Conservation (phyloP, 92 coral and sea anemone species). For the Paragorgia papillata region DNA sequence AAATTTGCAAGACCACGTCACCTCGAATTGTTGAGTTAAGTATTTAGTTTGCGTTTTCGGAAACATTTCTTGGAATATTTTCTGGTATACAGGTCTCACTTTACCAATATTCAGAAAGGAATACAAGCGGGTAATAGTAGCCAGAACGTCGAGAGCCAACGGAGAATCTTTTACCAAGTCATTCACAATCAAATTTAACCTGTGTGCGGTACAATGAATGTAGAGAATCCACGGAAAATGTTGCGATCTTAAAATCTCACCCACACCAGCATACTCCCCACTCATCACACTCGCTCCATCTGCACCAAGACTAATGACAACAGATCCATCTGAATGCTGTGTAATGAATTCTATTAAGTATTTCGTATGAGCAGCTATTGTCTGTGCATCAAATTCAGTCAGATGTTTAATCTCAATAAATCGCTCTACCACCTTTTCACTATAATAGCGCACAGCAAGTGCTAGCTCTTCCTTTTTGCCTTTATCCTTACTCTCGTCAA, state of each 20-base stretch:
- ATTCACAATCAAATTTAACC: conserved; percentile 28
- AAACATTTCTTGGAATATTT: neutral
- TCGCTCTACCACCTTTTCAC: conserved; percentile 9
- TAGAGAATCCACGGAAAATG: conserved; percentile 16
- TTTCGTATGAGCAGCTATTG: conserved; percentile 23
- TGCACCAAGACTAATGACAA: conserved; percentile 8
- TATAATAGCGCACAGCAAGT: conserved; percentile 19
- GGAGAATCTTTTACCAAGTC: conserved; percentile 17
- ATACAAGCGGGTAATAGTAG: neutral
- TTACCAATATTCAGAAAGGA: conserved; percentile 17
- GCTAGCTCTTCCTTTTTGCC: conserved; percentile 18
- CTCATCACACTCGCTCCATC: conserved; percentile 28
- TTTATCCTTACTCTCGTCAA: conserved; percentile 21
- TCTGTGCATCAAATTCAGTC: conserved; percentile 23
- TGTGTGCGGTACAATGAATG: conserved; percentile 20
- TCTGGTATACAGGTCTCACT: conserved; percentile 2
- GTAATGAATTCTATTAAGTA: neutral
- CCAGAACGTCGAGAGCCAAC: conserved; percentile 16
- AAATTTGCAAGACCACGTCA: conserved; percentile 14
- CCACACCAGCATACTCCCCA: conserved; percentile 5
- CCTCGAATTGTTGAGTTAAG: conserved; percentile 18
- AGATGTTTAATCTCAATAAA: neutral
- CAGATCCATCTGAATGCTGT: conserved; percentile 12
- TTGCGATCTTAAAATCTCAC: conserved; percentile 16
- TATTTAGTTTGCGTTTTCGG: conserved; percentile 12